phyloP scores from a whole-genome alignment of 2,113 vertebrate genomes.

The Machaerirhynchus nigripectus region DNA sequence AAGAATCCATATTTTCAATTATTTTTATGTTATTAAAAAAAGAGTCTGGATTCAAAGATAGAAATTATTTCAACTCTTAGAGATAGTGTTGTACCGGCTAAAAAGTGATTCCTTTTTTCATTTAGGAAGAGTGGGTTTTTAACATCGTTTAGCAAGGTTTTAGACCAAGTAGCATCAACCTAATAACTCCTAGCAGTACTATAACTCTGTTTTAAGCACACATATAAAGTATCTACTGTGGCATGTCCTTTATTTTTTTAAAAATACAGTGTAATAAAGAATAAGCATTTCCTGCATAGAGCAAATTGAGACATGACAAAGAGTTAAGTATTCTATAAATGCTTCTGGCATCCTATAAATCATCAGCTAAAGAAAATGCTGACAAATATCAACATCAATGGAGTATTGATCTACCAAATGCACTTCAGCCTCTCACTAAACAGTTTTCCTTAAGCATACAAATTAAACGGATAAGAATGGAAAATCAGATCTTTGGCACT shows the following conservation, averaged over 20 bases:
- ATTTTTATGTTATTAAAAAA: neutral
- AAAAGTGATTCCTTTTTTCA: neutral
- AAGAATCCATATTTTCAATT: neutral
- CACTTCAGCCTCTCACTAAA: constrained; percentile 45
- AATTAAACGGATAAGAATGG: constrained; percentile 14
- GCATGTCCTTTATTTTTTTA: neutral
- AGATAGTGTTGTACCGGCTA: neutral
- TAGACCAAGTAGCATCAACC: neutral
- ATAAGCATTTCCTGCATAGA: constrained; percentile 1
- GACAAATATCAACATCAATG: constrained; percentile 60
- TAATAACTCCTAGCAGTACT: neutral
- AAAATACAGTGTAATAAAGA: constrained; percentile 26
- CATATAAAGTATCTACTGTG: neutral
- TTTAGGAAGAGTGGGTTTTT: neutral
- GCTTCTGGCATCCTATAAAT: constrained; percentile 60
- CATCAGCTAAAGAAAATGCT: constrained; percentile 57
- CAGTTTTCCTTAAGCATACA: constrained; percentile 55
- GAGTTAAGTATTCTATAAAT: constrained; percentile 62
- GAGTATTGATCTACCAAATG: constrained; percentile 59
- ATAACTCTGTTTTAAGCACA: neutral
- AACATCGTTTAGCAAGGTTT: neutral
- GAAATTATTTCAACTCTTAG: neutral
- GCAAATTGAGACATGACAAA: constrained; percentile 52
- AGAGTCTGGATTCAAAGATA: neutral
- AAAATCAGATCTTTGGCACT: neutral